Percentiles rank a stretch among this genome's conserved stretches.
Conservation (phyloP, 1,140 invertebrate genomes). For the Thereuonema tuberculata region DNA sequence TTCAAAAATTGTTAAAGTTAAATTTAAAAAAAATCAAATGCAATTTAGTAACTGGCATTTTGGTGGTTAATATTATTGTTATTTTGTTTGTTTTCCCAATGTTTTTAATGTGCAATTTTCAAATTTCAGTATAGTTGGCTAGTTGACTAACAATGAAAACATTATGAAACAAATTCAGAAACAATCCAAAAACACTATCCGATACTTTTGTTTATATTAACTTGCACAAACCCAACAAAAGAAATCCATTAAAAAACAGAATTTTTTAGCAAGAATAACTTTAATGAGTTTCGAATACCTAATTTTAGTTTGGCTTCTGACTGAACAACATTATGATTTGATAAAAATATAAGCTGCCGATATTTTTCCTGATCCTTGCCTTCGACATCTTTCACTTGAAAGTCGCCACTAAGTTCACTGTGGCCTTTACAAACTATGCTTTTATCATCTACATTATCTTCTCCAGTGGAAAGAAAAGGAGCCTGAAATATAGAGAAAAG, state of each 20-base stretch:
- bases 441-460: slow-evolving; percentile 55
- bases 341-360: slow-evolving; percentile 68
- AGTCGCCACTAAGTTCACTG: slow-evolving; percentile 66
- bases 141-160: too few species aligned
- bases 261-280: background rate
- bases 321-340: slow-evolving; percentile 71
- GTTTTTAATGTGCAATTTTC: too few species aligned
- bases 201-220: too few species aligned
- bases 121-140: too few species aligned
- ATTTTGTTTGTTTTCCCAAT: too few species aligned
- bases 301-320: slow-evolving; percentile 63
- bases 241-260: background rate
- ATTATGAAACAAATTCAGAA: too few species aligned
- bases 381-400: slow-evolving; percentile 76
- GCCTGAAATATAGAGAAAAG: slow-evolving; percentile 39
- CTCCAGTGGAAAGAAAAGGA: slow-evolving; percentile 63
- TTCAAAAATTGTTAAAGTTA: too few species aligned
- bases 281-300: background rate
- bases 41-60: too few species aligned
- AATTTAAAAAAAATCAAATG: too few species aligned
- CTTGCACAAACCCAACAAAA: background rate
- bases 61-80: too few species aligned
- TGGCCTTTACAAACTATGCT: slow-evolving; percentile 49
- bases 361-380: slow-evolving; percentile 35
- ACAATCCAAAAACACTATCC: too few species aligned